Conservation (phyloP, 2,113 vertebrate genomes). For the Acrocephalus arundinaceus region DNA sequence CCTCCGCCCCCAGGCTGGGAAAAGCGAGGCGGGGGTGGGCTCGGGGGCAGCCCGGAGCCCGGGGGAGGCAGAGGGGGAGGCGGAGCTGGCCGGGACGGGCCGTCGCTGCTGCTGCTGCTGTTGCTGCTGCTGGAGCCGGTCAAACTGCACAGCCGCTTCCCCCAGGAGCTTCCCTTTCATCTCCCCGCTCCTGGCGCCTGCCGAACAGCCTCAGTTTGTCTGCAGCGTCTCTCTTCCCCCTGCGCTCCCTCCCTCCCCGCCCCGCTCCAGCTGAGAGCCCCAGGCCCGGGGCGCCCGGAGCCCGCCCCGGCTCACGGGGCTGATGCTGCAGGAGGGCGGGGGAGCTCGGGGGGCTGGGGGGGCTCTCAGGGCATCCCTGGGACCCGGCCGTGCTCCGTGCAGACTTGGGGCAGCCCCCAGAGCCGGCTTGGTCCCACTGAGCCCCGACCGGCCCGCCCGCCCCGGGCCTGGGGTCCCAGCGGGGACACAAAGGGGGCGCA, state of each 20-base stretch:
- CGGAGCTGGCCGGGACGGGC: conserved; percentile 69
- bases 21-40: not conserved
- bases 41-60: conserved; percentile 7
- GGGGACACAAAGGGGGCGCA: not conserved
- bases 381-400: no score
- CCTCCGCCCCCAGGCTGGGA: not conserved
- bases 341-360: not conserved
- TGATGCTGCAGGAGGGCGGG: not conserved
- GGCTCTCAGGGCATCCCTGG: not conserved
- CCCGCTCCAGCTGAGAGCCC: conserved; percentile 32
- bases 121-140: conserved; percentile 78
- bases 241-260: not conserved
- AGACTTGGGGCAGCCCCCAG: not conserved
- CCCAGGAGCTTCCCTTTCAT: conserved; percentile 86
- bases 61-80: conserved; percentile 34
- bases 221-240: conserved; percentile 69
- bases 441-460: not conserved
- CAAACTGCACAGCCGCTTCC: conserved; percentile 83
- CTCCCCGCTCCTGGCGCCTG: conserved; percentile 87
- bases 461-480: not conserved
- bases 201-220: conserved; percentile 80
- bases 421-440: not conserved
- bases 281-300: not conserved
- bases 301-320: not conserved
- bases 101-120: conserved; percentile 56